Percentiles rank a stretch among this genome's conserved stretches.
Conservation (phyloP, 1,140 invertebrate genomes). For the Chrysoperla carnea region DNA sequence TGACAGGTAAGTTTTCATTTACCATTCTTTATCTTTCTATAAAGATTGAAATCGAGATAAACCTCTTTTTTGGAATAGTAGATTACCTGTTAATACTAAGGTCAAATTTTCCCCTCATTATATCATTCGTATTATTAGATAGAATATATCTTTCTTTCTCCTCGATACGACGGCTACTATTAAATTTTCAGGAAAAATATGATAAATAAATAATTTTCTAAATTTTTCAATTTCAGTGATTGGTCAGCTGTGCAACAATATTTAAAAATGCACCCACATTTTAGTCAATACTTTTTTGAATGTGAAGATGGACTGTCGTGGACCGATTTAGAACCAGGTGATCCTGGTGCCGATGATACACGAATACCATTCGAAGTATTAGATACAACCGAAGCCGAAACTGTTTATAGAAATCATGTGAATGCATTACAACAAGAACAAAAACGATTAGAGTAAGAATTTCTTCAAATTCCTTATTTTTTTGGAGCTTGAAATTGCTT, state of each 20-base stretch:
- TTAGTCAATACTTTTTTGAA: slow-evolving; percentile 79
- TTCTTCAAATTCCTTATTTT: not conserved
- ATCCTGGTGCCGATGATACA: slow-evolving; percentile 41
- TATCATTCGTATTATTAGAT: too few species aligned
- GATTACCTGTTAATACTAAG: too few species aligned
- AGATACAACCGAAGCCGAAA: slow-evolving; percentile 77
- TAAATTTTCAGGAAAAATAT: too few species aligned
- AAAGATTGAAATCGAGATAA: slow-evolving; percentile 11
- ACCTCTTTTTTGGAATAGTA: too few species aligned
- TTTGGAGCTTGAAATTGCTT: not conserved
- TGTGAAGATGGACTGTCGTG: slow-evolving; percentile 67
- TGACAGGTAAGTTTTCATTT: slow-evolving; percentile 47
- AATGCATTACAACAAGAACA: slow-evolving; percentile 81
- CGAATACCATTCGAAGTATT: slow-evolving; percentile 84
- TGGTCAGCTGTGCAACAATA: slow-evolving; percentile 73
- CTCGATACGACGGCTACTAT: too few species aligned
- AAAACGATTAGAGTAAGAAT: slow-evolving; percentile 71
- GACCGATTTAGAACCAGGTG: slow-evolving; percentile 46
- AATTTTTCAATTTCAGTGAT: slow-evolving; percentile 37
- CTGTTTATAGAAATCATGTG: slow-evolving; percentile 79
- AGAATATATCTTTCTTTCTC: too few species aligned
- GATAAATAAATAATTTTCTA: too few species aligned
- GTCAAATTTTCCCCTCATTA: too few species aligned
- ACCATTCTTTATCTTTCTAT: too few species aligned
- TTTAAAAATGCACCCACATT: slow-evolving; percentile 73